Evolutionary conservation across 2,888 invertebrate genomes (phyloP), one percentile per base, ranked within the genome.

Genomic region (Andrena minutula): DNA sequence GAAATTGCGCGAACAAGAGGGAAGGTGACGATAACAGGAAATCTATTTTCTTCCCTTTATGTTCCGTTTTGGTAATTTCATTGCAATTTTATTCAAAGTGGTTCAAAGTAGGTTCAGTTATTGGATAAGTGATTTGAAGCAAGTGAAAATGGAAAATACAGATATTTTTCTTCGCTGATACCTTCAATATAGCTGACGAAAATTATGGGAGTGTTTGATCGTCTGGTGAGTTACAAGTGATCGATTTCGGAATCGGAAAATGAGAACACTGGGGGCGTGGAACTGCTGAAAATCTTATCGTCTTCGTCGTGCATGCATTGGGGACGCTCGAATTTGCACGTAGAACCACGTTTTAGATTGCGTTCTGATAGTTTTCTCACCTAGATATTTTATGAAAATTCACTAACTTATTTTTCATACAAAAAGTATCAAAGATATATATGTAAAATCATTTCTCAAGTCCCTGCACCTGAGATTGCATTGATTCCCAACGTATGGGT

Each of bases 261-360:
- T 0, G 87, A 89, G 32, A 82, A 79, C 5, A 91, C 75, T 2
- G 91, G 89, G 0, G 90, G 88, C 47, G 89, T 86, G 2, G 90
- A 87, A 12, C 87, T 86, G n/a, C 79, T 84, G 8, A 77, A n/a
- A 20, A 88, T 73, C 49, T 41, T 82, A 12, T 90, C 89, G 4
- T 89, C 86, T 26, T 87, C 88, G 68, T 83, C 84, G 6, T 10
- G 32, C 12, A 56, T 20, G 0, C 60, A 56, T 16, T 28, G 49
- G 3, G 77, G 28, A 16, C 16, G 28, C 12, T 69, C 61, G 51
- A 61, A 23, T 30, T 41, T 23, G 30, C n/a, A 65, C 28, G 28
- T 12, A 12, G 65, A 41, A 28, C 32, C 28, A 3, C 47, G n/a
- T 63, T 75, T 51, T 1, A 4, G 1, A 10, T 26, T 5, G 10